Evolutionary conservation across 2,888 invertebrate genomes (phyloP), one percentile per base, ranked within the genome.

Genomic region (Agrochola litura): DNA sequence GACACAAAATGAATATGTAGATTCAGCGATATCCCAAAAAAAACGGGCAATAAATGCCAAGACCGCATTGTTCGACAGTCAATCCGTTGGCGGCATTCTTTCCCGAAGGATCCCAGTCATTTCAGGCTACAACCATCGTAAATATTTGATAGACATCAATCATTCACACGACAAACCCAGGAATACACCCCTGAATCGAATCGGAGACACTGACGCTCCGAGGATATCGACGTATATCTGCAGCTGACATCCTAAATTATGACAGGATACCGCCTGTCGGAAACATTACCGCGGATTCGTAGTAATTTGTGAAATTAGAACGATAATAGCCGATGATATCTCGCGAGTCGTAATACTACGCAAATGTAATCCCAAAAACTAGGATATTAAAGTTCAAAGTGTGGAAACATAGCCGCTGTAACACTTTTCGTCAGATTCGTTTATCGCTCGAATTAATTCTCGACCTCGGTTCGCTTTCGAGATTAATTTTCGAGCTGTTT

Each of bases 401-500:
- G 25, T n/a, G 58, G 25, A 19, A 64, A 76, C 22, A 66, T 70
- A 66, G 49, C 10, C 9, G 61, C 43, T 69, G 82, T 87, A 79
- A 81, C 81, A 87, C 76, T 83, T 81, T 89, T 82, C 87, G 84
- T 88, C 88, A 85, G 89, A 92, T 90, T 90, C 91, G 92, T 92
- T 92, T 92, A 92, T 92, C 90, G 90, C 90, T 86, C 82, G 90
- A 92, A 93, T 93, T 92, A 91, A 92, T 90, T 91, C 90, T 87
- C 89, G 90, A 91, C 91, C 90, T 90, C 91, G 88, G 90, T 89
- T 88, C 91, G 90, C 86, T 89, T 88, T 88, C 83, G 87, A 90
- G 92, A 92, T 92, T 92, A 92, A 92, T 92, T 92, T 91, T 90
- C 87, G 88, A 91, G 90, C 91, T 92, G 93, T 91, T 93, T 91